These are phyloP conservation scores for Prosopocoilus inquinatus DNA, from an alignment of 2,888 invertebrate species.

Conservation along the genomic window DNA sequence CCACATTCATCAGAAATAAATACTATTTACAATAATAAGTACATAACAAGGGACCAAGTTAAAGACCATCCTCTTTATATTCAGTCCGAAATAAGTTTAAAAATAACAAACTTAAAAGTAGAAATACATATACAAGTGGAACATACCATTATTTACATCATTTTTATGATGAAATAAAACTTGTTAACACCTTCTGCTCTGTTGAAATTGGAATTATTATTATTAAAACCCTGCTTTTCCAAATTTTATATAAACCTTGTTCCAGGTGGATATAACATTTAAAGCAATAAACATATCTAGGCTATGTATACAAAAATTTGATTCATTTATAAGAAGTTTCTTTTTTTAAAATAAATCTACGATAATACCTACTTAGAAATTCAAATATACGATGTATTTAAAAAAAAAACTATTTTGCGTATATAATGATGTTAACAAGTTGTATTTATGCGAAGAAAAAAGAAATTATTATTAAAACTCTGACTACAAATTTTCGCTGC, in stretches of 20 bases:
- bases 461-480: slow-evolving; percentile 7
- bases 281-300: too few relatives aligned
- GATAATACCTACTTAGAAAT: not conserved
- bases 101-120: slow-evolving; percentile 19
- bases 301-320: too few relatives aligned
- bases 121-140: slow-evolving; percentile 10
- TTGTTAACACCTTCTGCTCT: slow-evolving; percentile 9
- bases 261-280: too few relatives aligned
- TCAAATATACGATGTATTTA: not conserved
- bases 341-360: not conserved
- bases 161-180: slow-evolving; percentile 15
- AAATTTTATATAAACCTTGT: too few relatives aligned
- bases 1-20: slow-evolving; percentile 29
- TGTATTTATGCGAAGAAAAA: slow-evolving; percentile 9
- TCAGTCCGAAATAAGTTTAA: slow-evolving; percentile 17
- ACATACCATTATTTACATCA: slow-evolving; percentile 21
- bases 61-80: slow-evolving; percentile 5
- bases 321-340: too few relatives aligned
- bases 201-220: too few relatives aligned
- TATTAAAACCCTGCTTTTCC: too few relatives aligned
- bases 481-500: slow-evolving; percentile 26
- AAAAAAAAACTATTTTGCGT: too few relatives aligned
- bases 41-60: slow-evolving; percentile 33
- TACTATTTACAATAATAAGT: slow-evolving; percentile 37
- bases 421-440: slow-evolving; percentile 19